Conservation (phyloP, 2,797 vertebrate genomes). For the Neostethus bicornis region DNA sequence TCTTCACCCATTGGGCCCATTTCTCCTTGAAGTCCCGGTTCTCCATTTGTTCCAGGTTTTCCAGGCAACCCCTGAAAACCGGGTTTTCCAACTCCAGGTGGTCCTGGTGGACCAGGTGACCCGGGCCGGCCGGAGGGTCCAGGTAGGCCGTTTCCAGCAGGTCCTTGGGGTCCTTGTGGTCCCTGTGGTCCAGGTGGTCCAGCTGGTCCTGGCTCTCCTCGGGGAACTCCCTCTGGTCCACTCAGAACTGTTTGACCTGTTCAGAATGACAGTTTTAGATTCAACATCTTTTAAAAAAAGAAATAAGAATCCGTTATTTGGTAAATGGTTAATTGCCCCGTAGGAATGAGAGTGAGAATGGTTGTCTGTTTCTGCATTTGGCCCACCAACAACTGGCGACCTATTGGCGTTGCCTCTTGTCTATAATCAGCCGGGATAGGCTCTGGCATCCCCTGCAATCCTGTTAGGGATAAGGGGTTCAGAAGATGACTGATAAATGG, state of each 20-base stretch:
- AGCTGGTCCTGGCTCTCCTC: constrained; percentile 79
- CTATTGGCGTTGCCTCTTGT: too few species aligned
- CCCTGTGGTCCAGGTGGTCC: constrained; percentile 80
- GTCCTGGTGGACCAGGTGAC: constrained; percentile 83
- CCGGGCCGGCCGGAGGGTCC: constrained; percentile 90
- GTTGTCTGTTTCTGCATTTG: too few species aligned
- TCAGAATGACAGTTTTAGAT: constrained; percentile 20
- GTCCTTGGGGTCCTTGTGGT: constrained; percentile 85
- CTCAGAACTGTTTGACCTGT: constrained; percentile 77
- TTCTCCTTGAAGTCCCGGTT: constrained; percentile 88
- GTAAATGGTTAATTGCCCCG: too few species aligned
- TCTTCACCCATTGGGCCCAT: constrained; percentile 87
- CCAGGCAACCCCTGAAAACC: constrained; percentile 93
- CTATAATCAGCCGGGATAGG: too few species aligned
- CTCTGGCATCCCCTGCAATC: too few species aligned
- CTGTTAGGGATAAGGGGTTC: too few species aligned
- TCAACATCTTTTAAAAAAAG: not conserved
- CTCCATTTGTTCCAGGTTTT: constrained; percentile 88
- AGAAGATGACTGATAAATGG: too few species aligned
- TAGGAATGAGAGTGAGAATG: too few species aligned
- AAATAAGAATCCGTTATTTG: too few species aligned
- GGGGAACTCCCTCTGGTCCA: constrained; percentile 71
- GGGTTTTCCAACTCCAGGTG: constrained; percentile 90
- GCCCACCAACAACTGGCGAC: too few species aligned
- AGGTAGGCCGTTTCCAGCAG: constrained; percentile 87